These are phyloP conservation scores for Acrossocheilus fasciatus DNA, from an alignment of 2,797 vertebrate genomes.

Conservation along the genomic window DNA sequence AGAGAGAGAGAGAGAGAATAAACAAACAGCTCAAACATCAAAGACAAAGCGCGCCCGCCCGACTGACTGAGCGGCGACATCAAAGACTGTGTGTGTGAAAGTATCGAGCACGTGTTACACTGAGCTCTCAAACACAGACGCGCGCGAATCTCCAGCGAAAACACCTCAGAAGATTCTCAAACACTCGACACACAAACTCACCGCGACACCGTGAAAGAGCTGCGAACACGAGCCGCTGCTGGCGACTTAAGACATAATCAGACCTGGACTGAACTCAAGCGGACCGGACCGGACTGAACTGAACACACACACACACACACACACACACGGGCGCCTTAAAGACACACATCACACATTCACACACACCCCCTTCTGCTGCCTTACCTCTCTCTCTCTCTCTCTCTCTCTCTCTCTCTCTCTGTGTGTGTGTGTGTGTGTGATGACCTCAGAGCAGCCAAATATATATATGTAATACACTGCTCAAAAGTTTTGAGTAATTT, in stretches of 20 bases:
- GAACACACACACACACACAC: background rate
- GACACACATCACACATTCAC: background rate
- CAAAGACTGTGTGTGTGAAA: background rate
- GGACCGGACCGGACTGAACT: background rate
- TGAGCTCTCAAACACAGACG: background rate
- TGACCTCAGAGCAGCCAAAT: too few relatives aligned
- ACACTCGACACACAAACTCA: background rate
- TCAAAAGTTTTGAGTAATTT: too few relatives aligned
- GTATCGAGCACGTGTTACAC: conserved; percentile 18
- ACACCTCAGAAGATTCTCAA: background rate
- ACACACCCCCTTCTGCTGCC: background rate
- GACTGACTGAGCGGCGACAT: conserved; percentile 14
- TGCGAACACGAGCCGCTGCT: background rate
- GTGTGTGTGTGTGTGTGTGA: background rate
- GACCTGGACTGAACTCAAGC: background rate
- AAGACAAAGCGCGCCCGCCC: background rate
- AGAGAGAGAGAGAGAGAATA: background rate
- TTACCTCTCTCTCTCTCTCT: background rate
- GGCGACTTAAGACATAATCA: background rate
- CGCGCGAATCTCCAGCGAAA: background rate
- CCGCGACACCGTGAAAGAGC: background rate
- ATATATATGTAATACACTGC: too few relatives aligned
- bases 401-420: background rate
- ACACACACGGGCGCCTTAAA: background rate
- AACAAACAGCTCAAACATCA: conserved; percentile 23